phyloP scores from a whole-genome alignment of 2,888 invertebrate species.

The Oscheius sp. region DNA sequence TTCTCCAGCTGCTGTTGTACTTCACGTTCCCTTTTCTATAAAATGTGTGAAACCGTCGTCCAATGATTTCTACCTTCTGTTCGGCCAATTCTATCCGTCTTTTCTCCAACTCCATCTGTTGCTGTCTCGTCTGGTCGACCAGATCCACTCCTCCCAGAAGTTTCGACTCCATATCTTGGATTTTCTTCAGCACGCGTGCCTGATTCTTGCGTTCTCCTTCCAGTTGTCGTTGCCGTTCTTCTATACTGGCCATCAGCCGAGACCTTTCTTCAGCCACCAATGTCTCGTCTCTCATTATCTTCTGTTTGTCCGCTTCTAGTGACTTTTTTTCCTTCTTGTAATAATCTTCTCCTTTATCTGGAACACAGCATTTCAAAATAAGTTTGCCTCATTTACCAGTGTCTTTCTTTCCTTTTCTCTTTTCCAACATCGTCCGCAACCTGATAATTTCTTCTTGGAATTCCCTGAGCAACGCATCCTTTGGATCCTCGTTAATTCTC shows the following conservation, averaged over 20 bases:
- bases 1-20: constrained; percentile 92
- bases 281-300: constrained; percentile 74
- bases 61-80: constrained; percentile 79
- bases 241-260: constrained; percentile 30
- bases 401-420: constrained; percentile 71
- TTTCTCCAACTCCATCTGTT: constrained; percentile 88
- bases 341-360: constrained; percentile 73
- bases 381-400: neutral
- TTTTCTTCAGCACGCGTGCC: constrained; percentile 44
- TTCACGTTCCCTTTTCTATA: constrained; percentile 81
- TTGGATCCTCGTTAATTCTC: constrained; percentile 97
- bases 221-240: constrained; percentile 31
- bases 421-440: constrained; percentile 53
- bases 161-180: constrained; percentile 86
- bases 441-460: constrained; percentile 80
- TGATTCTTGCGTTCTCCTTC: constrained; percentile 24
- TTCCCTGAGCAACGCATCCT: constrained; percentile 93
- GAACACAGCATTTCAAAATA: neutral
- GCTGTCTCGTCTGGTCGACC: constrained; percentile 92
- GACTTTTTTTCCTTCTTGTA: constrained; percentile 74
- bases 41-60: neutral
- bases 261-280: constrained; percentile 55
- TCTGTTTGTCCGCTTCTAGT: constrained; percentile 75
- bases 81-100: constrained; percentile 88
- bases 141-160: constrained; percentile 93